These are phyloP conservation scores for Corydoras maculifer DNA, from an alignment of 2,113 vertebrate genomes.

Conservation along the genomic window DNA sequence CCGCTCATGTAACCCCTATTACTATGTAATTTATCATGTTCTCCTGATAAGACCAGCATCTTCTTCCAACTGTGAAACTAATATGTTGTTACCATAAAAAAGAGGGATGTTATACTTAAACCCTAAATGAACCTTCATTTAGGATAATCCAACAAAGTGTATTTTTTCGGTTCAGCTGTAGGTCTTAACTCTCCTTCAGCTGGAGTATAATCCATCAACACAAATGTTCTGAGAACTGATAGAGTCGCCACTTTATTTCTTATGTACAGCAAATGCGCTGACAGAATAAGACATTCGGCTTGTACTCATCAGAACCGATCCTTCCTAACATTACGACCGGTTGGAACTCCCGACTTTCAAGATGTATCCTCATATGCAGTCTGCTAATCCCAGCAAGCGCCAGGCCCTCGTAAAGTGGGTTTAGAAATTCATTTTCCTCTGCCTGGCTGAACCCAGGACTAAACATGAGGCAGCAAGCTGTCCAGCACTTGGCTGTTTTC, in stretches of 20 bases:
- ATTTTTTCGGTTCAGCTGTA: too few relatives aligned
- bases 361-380: conserved; percentile 7
- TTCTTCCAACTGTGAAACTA: neutral
- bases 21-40: too few relatives aligned
- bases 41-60: neutral
- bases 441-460: conserved; percentile 11
- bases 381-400: conserved; percentile 6
- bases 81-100: too few relatives aligned
- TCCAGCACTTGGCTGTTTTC: neutral
- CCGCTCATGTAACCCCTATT: too few relatives aligned
- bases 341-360: conserved; percentile 6
- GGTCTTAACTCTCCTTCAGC: neutral
- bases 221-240: neutral
- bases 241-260: neutral
- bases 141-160: too few relatives aligned
- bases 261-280: neutral
- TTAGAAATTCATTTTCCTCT: conserved; percentile 12
- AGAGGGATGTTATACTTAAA: too few relatives aligned
- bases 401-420: conserved; percentile 25
- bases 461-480: conserved; percentile 18
- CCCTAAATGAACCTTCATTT: too few relatives aligned
- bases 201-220: neutral
- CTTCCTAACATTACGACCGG: neutral
- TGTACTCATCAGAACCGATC: neutral
- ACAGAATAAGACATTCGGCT: neutral